Base-by-base conservation (phyloP, 2,113 vertebrate genomes). In the Rhinoderma darwinii region DNA sequence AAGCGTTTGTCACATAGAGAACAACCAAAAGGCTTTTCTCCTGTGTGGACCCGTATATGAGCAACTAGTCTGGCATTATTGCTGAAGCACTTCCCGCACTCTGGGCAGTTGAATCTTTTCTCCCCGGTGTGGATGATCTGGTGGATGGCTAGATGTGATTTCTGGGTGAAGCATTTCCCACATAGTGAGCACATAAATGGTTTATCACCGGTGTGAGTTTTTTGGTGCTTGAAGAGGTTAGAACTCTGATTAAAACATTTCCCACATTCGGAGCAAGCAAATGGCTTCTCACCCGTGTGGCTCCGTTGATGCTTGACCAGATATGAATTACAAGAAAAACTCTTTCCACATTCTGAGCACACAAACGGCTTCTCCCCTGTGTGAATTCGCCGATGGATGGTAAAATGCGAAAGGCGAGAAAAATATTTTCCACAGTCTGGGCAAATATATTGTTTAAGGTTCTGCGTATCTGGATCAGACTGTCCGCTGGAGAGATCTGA, bases 41-140 rank as follows among this genome's bases (percentile, higher is more conserved):
- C 78, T 0, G 68, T 74, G 68, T 66, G 84, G 8, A 78, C 41
- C 54, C 56, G 43, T 22, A 43, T 86, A 76, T 91, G 90, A 3
- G 73, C 79, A 1, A 81, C 35, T 15, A 91, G 83, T 14, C 68
- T 56, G 3, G 86, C 76, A 20, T 79, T 85, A 43, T 84, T 72
- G 27, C 74, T 70, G 30, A 90, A 90, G 59, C 78, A 27, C 50
- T 88, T 88, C 6, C 85, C 82, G 17, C 89, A 90, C 30, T 70
- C 56, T 0, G 50, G 14, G 27, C 84, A 86, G 3, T 43, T 25
- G 47, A 79, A 86, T 2, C 59, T 30, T 54, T 79, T 86, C 47
- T 86, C 88, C 17, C 88, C 88, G 0, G 83, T 86, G 74, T 88
- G 88, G 35, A 51, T 70, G 50, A 63, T 79, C 9, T 51, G 75